A percentile compares a stretch with the other conserved stretches of the same genome.
phyloP scores from a whole-genome alignment of 2,888 invertebrate species.

The Rhagophthalmus giganteus region DNA sequence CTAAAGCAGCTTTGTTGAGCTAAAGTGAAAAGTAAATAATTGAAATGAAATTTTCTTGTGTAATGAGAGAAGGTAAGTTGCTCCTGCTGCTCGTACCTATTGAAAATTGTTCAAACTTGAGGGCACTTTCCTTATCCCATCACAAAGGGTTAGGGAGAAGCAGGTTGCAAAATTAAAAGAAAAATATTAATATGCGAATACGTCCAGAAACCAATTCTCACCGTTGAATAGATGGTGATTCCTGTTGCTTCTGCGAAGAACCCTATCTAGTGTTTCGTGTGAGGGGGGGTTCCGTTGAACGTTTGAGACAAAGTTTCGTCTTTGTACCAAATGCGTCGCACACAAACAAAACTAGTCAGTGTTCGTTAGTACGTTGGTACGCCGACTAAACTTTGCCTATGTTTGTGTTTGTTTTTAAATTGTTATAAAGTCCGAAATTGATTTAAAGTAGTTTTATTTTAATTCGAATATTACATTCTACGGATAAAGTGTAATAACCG shows the following conservation, averaged over 20 bases:
- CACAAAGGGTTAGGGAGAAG: conserved; percentile 56
- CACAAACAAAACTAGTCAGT: conserved; percentile 7
- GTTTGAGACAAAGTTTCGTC: conserved; percentile 14
- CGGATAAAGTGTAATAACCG: conserved; percentile 34
- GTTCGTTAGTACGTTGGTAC: conserved; percentile 8
- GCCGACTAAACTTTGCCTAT: conserved; percentile 19
- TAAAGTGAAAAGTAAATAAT: conserved; percentile 30
- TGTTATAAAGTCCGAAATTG: too few relatives aligned
- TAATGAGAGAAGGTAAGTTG: conserved; percentile 57
- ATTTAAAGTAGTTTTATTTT: conserved; percentile 34
- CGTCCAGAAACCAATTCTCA: conserved; percentile 46
- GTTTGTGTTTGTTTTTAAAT: conserved; percentile 26
- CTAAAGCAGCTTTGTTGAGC: conserved; percentile 41
- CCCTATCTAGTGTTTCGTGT: conserved; percentile 21
- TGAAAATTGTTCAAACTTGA: conserved; percentile 51
- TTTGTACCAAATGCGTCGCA: conserved; percentile 18
- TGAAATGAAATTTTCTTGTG: conserved; percentile 34
- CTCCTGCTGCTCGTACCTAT: conserved; percentile 43
- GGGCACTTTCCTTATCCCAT: conserved; percentile 80
- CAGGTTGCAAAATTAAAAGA: conserved; percentile 43
- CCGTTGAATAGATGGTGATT: conserved; percentile 37
- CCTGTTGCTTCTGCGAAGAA: conserved; percentile 14
- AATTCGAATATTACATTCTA: conserved; percentile 38
- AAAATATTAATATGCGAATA: conserved; percentile 43
- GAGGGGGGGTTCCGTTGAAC: conserved; percentile 5